Evolutionary conservation across 2,113 vertebrate genomes (phyloP).

Genomic region (Ifrita kowaldi): DNA sequence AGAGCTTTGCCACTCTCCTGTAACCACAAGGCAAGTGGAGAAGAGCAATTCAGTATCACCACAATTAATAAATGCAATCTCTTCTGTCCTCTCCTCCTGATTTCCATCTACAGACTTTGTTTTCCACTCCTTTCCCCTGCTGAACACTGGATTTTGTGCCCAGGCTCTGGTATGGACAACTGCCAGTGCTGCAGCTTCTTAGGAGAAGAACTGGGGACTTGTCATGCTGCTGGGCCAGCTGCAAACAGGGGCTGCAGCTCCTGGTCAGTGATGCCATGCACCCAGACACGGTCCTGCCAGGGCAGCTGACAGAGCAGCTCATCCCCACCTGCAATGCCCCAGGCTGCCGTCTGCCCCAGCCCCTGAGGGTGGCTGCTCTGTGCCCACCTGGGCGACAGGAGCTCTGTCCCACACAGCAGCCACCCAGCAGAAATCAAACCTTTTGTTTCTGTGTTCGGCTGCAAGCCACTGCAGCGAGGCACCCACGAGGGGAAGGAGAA

Average conservation of each 20-base stretch:
- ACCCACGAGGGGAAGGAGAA: background rate
- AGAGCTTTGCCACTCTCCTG: background rate
- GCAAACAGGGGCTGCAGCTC: background rate
- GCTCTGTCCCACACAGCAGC: background rate
- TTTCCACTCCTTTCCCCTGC: background rate
- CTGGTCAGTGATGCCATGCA: accelerated
- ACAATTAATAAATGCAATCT: too few species aligned
- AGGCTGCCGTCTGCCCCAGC: background rate
- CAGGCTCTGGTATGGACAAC: background rate
- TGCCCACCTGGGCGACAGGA: background rate
- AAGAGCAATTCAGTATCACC: background rate
- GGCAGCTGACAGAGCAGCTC: background rate
- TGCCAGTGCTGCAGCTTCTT: background rate
- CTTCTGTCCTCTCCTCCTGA: background rate
- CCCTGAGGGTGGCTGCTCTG: background rate
- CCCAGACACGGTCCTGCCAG: accelerated
- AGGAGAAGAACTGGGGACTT: background rate
- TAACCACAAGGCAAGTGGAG: background rate
- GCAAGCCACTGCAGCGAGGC: background rate
- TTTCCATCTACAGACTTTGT: background rate
- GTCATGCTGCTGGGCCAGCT: background rate
- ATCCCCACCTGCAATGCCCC: background rate
- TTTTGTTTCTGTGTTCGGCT: background rate
- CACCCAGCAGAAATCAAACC: background rate
- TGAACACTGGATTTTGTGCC: background rate